Conservation (phyloP, 2,888 invertebrate genomes). For the Agrochola macilenta region DNA sequence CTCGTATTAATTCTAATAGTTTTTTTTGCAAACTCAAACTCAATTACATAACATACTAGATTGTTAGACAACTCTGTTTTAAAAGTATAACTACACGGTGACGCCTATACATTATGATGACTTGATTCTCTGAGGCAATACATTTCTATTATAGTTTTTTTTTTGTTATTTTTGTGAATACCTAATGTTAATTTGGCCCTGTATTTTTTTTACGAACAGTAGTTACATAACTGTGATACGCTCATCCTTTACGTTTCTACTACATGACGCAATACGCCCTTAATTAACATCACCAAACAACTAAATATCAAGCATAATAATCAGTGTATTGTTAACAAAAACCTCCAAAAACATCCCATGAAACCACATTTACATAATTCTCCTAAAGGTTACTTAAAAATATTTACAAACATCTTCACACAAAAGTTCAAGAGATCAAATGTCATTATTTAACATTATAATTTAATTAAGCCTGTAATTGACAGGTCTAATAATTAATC, state of each 20-base stretch:
- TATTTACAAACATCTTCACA: constrained; percentile 45
- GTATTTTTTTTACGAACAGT: neutral
- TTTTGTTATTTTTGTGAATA: neutral
- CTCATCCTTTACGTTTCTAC: neutral
- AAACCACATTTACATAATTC: constrained; percentile 51
- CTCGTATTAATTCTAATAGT: too few relatives aligned
- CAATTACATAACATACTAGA: too few relatives aligned
- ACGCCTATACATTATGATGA: too few relatives aligned
- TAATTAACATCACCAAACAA: constrained; percentile 16
- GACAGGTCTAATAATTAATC: constrained; percentile 77
- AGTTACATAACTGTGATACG: neutral
- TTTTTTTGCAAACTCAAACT: too few relatives aligned
- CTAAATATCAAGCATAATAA: constrained; percentile 26
- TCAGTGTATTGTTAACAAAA: constrained; percentile 29
- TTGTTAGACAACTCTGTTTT: neutral
- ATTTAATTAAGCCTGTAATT: constrained; percentile 78
- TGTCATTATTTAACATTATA: constrained; percentile 69
- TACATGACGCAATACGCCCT: constrained; percentile 10
- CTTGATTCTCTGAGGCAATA: neutral
- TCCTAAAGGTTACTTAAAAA: constrained; percentile 54
- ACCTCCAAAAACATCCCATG: constrained; percentile 25
- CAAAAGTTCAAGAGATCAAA: constrained; percentile 63
- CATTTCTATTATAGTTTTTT: too few relatives aligned
- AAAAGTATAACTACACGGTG: neutral
- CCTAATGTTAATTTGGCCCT: neutral